phyloP scores from a whole-genome alignment of 2,113 vertebrate species.

The Piaya cayana region DNA sequence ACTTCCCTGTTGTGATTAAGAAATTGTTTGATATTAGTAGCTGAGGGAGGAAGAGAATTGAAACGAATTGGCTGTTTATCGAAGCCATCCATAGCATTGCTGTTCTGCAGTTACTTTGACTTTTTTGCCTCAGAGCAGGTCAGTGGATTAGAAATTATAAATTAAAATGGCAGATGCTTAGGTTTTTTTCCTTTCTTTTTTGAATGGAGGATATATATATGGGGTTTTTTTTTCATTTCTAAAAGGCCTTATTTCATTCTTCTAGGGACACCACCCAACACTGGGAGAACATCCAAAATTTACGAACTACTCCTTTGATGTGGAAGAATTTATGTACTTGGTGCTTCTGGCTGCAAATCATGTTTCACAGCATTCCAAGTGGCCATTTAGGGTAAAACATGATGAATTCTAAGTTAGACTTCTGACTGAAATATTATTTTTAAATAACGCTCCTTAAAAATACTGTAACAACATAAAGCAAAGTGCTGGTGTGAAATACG shows the following conservation, averaged over 20 bases:
- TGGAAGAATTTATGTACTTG: conserved; percentile 91
- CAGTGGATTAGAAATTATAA: conserved; percentile 30
- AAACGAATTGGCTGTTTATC: conserved; percentile 56
- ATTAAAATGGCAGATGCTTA: conserved; percentile 7
- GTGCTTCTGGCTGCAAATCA: conserved; percentile 87
- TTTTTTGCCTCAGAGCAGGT: conserved; percentile 7
- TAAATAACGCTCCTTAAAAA: neutral
- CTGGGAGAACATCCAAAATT: conserved; percentile 97
- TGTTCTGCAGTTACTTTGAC: neutral
- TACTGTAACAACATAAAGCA: neutral
- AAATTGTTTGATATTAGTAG: conserved; percentile 45
- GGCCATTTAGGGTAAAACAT: conserved; percentile 78
- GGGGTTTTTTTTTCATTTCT: neutral
- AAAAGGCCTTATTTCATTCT: conserved; percentile 27
- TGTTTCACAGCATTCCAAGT: conserved; percentile 85
- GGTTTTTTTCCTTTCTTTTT: neutral
- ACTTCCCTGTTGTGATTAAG: conserved; percentile 6
- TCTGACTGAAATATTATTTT: neutral
- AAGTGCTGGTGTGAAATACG: neutral
- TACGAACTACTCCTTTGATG: conserved; percentile 95
- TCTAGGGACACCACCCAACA: conserved; percentile 95
- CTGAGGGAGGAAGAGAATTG: neutral
- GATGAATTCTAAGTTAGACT: conserved; percentile 84
- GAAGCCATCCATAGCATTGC: neutral
- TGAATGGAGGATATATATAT: neutral